Conservation (phyloP, 2,888 invertebrate genomes). For the Coenonympha glycerion region DNA sequence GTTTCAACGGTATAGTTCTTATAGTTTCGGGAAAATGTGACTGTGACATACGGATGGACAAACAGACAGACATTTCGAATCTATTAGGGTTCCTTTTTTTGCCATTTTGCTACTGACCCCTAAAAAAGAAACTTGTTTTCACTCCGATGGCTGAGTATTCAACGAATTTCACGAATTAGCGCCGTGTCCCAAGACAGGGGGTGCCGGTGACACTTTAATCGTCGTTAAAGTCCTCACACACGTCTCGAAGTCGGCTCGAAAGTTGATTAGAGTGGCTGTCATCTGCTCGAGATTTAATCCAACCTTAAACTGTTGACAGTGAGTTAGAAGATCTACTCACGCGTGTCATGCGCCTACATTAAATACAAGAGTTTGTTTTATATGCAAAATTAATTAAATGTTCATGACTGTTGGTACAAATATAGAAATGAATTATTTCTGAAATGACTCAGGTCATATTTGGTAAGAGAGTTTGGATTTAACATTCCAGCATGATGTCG, state of each 20-base stretch:
- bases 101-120: no score
- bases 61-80: no score
- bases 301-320: constrained; percentile 18
- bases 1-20: no score
- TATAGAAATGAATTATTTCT: no score
- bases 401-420: no score
- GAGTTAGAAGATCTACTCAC: constrained; percentile 13
- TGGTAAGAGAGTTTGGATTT: no score
- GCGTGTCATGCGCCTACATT: background rate
- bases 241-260: constrained; percentile 59
- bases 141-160: no score
- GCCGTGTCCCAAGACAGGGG: constrained; percentile 37
- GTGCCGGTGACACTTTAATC: constrained; percentile 63
- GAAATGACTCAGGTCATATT: background rate
- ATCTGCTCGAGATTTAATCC: constrained; percentile 65
- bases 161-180: constrained; percentile 39
- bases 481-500: no score
- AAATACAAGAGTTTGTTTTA: background rate
- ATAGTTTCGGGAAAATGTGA: no score
- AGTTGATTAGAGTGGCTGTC: constrained; percentile 71
- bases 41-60: no score
- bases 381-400: background rate
- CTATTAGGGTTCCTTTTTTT: no score
- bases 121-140: no score
- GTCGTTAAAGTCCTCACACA: constrained; percentile 63